Base-by-base conservation (phyloP, 2,888 invertebrate genomes). In the Ichneumon xanthorius region DNA sequence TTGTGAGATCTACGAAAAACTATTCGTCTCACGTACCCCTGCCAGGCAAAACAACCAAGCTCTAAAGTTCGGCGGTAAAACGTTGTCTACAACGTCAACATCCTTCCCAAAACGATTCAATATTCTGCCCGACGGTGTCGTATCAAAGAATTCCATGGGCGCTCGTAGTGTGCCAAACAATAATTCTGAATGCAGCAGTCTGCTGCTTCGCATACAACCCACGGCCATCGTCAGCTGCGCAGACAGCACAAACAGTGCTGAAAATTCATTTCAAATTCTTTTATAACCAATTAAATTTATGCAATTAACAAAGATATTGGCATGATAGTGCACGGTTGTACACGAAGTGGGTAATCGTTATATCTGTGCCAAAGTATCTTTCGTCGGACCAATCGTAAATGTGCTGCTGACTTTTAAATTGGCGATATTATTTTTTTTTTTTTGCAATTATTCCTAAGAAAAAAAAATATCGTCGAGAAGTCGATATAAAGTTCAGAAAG, bases 41-140 rank as follows among this genome's bases (percentile, higher is more conserved):
- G 87, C 89, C 82, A 93, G 91, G 89, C 93, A 93, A 91, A 92
- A 89, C 86, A 92, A 91, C 96, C 96, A 97, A 90, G 96, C 96
- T 92, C 96, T 95, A 92, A 97, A 94, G 90, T 96, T 97, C 95
- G 96, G 96, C 73, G 96, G 97, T 93, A 97, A 95, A 91, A 95
- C 95, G 93, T 96, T 96, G 95, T 97, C 97, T 94, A 97, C 94
- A 91, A 96, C 95, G 93, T 97, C 96, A 89, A 97, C 94, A 94
- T 97, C 97, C 95, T 96, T 97, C 93, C 96, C 96, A 95, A 97
- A 97, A 89, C 97, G 95, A 95, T 97, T 97, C 94, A 97, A 95
- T 93, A 97, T 95, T 93, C 97, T 95, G 93, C 97, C 97, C 88
- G 96, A 95, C 86, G 97, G 97, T 91, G 97, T 97, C 90, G 97